A percentile compares a stretch with the other conserved stretches of the same genome.
Evolutionary conservation across 2,797 vertebrate genomes (phyloP).

Genomic region (Liparis tanakae): DNA sequence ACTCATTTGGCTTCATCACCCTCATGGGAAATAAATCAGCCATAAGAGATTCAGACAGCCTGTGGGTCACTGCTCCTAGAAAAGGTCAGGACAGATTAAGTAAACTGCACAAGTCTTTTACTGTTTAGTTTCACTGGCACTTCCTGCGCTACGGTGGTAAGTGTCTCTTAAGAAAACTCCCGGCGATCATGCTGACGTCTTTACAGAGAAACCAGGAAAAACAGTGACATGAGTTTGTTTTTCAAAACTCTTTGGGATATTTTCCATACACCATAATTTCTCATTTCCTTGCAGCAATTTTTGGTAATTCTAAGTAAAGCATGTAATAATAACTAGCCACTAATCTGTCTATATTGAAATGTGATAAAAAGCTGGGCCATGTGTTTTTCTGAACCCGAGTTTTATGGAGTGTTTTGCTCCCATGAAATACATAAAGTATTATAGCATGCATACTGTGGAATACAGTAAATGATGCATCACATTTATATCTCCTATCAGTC

Average conservation of each 20-base stretch:
- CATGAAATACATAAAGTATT: slow-evolving; percentile 23
- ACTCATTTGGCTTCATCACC: background rate
- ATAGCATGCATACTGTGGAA: background rate
- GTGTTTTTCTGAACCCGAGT: slow-evolving; percentile 21
- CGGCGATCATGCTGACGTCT: slow-evolving; percentile 24
- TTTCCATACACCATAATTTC: slow-evolving; percentile 52
- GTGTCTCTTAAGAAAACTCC: slow-evolving; percentile 30
- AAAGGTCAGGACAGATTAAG: slow-evolving; percentile 14
- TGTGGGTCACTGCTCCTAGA: background rate
- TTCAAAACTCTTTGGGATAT: slow-evolving; percentile 26
- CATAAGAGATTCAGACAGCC: background rate
- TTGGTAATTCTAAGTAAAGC: slow-evolving; percentile 35
- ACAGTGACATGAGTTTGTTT: slow-evolving; percentile 34
- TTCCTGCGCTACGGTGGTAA: background rate
- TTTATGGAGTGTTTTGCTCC: slow-evolving; percentile 18
- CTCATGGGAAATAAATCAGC: slow-evolving; percentile 2
- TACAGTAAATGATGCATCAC: slow-evolving; percentile 4
- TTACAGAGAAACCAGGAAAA: slow-evolving; percentile 36
- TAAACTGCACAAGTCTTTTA: background rate
- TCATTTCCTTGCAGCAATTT: slow-evolving; percentile 27
- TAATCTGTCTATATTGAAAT: slow-evolving; percentile 35
- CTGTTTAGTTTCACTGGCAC: background rate
- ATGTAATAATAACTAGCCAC: slow-evolving; percentile 8
- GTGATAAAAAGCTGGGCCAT: slow-evolving; percentile 32
- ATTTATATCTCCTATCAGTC: background rate